These are phyloP conservation scores for Oreochromis niloticus DNA, from an alignment of 2,113 vertebrate genomes.

Conservation along the genomic window DNA sequence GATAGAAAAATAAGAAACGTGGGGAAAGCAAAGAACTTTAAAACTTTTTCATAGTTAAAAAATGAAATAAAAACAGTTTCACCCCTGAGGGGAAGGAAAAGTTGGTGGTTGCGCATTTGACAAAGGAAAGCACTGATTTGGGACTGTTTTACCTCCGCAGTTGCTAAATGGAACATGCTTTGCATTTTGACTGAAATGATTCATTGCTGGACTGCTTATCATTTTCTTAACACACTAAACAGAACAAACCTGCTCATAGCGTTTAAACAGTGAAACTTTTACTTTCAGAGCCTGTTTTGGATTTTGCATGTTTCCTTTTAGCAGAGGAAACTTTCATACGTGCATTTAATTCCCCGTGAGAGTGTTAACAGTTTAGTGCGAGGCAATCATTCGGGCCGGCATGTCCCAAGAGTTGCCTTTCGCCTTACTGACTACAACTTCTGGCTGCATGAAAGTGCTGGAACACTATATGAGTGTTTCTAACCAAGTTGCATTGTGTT, in stretches of 20 bases:
- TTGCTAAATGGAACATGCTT: slow-evolving; percentile 13
- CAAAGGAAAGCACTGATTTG: slow-evolving; percentile 30
- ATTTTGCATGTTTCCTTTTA: slow-evolving; percentile 31
- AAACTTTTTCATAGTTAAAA: slow-evolving; percentile 13
- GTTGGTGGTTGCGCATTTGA: slow-evolving; percentile 29
- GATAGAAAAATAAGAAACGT: background rate
- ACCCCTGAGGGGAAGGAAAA: slow-evolving; percentile 1
- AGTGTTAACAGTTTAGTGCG: slow-evolving; percentile 13
- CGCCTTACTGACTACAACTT: background rate
- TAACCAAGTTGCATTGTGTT: background rate
- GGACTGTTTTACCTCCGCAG: slow-evolving; percentile 16
- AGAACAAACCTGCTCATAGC: slow-evolving; percentile 14
- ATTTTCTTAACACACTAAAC: slow-evolving; percentile 14
- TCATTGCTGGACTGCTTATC: background rate
- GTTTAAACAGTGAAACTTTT: background rate
- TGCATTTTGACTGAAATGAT: slow-evolving; percentile 17
- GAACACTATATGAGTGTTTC: background rate
- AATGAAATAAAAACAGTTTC: slow-evolving; percentile 4
- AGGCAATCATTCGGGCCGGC: background rate
- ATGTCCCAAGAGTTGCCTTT: slow-evolving; percentile 10
- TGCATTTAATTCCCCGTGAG: slow-evolving; percentile 32
- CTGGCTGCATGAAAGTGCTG: background rate
- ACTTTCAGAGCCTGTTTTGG: background rate
- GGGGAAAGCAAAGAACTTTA: background rate
- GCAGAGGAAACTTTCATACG: slow-evolving; percentile 10